Conservation (phyloP, 30 jellyfish, hydroid and myxozoan species). For the Sanderia malayensis region DNA sequence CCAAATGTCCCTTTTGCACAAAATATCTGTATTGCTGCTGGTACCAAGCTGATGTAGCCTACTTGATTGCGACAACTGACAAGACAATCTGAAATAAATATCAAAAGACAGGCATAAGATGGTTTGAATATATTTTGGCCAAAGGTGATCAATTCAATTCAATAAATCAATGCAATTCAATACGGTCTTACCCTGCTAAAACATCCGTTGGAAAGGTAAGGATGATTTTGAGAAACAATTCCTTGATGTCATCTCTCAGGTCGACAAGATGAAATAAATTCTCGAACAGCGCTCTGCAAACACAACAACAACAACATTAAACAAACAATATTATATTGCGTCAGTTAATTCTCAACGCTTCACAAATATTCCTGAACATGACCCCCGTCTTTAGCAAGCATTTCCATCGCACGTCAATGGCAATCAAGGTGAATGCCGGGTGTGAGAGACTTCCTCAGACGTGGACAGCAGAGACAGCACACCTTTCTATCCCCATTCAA, state of each 20-base stretch:
- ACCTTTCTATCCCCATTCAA: no score
- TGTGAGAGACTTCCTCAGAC: no score
- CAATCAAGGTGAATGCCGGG: no score
- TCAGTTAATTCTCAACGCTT: no score
- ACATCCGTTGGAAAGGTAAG: conserved; percentile 82
- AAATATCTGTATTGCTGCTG: conserved; percentile 7
- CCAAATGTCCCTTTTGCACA: conserved; percentile 81
- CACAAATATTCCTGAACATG: no score
- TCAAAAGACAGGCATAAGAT: no score
- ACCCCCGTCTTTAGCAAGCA: no score
- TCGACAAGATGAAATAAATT: conserved; percentile 65
- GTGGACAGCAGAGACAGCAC: no score
- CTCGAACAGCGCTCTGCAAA: conserved; percentile 57
- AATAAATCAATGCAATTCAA: neutral
- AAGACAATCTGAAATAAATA: conserved; percentile 31
- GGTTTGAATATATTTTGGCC: no score
- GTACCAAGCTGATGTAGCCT: conserved; percentile 13
- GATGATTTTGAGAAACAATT: conserved; percentile 40
- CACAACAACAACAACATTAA: neutral
- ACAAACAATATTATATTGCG: no score
- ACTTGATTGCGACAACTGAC: conserved; percentile 25
- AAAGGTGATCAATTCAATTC: no score
- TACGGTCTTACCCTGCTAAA: conserved; percentile 75
- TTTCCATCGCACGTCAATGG: no score
- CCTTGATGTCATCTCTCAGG: conserved; percentile 40